A percentile compares a stretch with the other conserved stretches of the same genome.
Conservation (phyloP, 1,140 invertebrate species). For the Rhizoglyphus robini region DNA sequence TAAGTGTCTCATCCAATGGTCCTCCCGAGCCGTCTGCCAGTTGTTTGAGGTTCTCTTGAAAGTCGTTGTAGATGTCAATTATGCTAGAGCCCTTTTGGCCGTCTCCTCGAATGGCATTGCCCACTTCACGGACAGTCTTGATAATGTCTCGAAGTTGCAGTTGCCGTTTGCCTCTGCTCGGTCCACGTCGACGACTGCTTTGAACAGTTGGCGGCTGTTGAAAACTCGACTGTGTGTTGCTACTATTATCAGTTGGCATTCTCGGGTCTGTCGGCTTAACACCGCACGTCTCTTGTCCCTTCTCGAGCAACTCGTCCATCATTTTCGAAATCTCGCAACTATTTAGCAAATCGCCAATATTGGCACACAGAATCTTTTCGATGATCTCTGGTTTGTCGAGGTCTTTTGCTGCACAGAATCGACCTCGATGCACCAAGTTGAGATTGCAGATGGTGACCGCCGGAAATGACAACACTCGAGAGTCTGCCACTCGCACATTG, state of each 20-base stretch:
- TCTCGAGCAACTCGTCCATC: conserved; percentile 10
- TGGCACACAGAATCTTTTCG: conserved; percentile 22
- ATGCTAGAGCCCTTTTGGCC: conserved; percentile 13
- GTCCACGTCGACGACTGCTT: not conserved
- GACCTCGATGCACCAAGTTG: conserved; percentile 29
- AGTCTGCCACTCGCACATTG: conserved; percentile 23
- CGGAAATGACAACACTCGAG: conserved; percentile 30
- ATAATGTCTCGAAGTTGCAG: conserved; percentile 8
- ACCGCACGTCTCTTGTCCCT: conserved; percentile 13
- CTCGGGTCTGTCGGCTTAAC: not conserved
- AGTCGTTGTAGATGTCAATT: conserved; percentile 10
- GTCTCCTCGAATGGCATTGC: conserved; percentile 14
- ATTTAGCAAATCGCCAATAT: conserved; percentile 19
- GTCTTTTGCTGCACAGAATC: conserved; percentile 21
- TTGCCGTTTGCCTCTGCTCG: conserved; percentile 1
- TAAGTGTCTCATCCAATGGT: conserved; percentile 15
- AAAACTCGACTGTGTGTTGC: not conserved
- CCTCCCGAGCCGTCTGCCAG: conserved; percentile 17
- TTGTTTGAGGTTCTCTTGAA: conserved; percentile 14
- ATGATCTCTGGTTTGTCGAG: conserved; percentile 21
- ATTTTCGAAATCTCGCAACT: conserved; percentile 21
- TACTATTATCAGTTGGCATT: not conserved
- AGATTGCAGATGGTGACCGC: conserved; percentile 36
- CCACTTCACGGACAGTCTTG: conserved; percentile 15
- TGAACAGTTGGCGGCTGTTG: too few species aligned